A percentile compares a stretch with the other conserved stretches of the same genome.
phyloP scores from a whole-genome alignment of 2,113 vertebrate species.

The Hemiscyllium ocellatum region DNA sequence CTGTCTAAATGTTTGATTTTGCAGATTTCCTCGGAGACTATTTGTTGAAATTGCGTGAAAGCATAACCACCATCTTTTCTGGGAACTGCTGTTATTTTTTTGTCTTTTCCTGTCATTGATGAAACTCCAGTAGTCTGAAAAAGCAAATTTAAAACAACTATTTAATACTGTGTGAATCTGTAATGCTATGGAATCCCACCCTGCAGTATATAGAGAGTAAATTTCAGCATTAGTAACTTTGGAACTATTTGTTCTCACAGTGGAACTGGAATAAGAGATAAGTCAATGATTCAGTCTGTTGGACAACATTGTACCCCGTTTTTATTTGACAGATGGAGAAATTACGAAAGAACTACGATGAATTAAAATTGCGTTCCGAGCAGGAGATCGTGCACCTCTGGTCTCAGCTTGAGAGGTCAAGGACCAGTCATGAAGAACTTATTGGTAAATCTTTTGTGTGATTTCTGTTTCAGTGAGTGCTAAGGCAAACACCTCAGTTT shows the following conservation, averaged over 20 bases:
- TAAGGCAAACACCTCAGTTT: not conserved
- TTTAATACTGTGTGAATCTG: not conserved
- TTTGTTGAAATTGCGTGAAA: not conserved
- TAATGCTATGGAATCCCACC: not conserved
- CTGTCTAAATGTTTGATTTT: not conserved
- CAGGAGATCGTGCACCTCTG: constrained; percentile 70
- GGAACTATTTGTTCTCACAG: not conserved
- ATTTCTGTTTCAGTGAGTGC: not conserved
- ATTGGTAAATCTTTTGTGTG: constrained; percentile 59
- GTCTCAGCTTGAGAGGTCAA: constrained; percentile 68
- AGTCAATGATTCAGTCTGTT: not conserved
- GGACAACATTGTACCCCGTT: not conserved
- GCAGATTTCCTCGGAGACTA: not conserved
- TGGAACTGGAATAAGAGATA: not conserved
- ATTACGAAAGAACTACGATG: constrained; percentile 54
- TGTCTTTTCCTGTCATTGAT: not conserved
- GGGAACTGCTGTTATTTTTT: not conserved
- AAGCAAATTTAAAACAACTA: not conserved
- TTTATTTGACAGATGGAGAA: constrained; percentile 56
- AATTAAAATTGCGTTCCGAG: constrained; percentile 62
- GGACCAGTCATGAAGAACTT: constrained; percentile 64
- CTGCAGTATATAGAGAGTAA: not conserved
- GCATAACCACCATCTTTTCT: not conserved
- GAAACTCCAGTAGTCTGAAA: not conserved
- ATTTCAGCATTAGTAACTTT: not conserved